Evolutionary conservation across 1,140 invertebrate species (phyloP), one percentile per base, ranked within the genome.

Genomic region (Drosophila sechellia): DNA sequence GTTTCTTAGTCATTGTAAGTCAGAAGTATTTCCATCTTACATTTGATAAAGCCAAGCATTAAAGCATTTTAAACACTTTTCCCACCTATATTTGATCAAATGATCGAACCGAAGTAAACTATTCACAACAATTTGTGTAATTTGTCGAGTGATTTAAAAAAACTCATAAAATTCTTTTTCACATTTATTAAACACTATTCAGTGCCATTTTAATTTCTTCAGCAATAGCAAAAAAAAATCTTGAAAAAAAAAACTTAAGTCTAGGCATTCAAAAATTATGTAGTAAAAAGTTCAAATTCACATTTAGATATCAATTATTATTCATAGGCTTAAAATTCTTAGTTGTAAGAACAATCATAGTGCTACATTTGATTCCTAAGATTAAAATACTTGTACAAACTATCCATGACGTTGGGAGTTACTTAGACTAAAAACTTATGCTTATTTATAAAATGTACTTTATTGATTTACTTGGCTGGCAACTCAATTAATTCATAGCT

Each of bases 141-240:
- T 31, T 10, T 8, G 8, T 31, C 31, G 6, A 31, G 31, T 31
- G 8, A 45, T 17, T 12, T 12, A 31, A 17, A 17, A 49, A 39
- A 13, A 31, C 31, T 1, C 37, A 39, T 0, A 4, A 12, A 2
- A 3, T 2, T 45, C 12, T 5, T 22, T 69, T 64, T 69, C 27
- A 69, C 42, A 56, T 69, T 48, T 69, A 70, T 69, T 48, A 66
- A 34, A 15, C 56, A 48, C 27, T 58, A 25, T 35, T 25, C 10
- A 68, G 59, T 65, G 59, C 40, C 39, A 55, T n/a, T 37, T 68
- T 40, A 48, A 39, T 64, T 66, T 69, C 43, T 66, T 70, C 50
- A 70, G 66, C 50, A 70, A 56, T 56, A 49, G 66, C 66, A 69
- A 70, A 69, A 69, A 61, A 49, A 3, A 56, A 12, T 34, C 12